A percentile compares a stretch with the other conserved stretches of the same genome.
Evolutionary conservation across 2,113 vertebrate genomes (phyloP).

Genomic region (Prolemur simus): DNA sequence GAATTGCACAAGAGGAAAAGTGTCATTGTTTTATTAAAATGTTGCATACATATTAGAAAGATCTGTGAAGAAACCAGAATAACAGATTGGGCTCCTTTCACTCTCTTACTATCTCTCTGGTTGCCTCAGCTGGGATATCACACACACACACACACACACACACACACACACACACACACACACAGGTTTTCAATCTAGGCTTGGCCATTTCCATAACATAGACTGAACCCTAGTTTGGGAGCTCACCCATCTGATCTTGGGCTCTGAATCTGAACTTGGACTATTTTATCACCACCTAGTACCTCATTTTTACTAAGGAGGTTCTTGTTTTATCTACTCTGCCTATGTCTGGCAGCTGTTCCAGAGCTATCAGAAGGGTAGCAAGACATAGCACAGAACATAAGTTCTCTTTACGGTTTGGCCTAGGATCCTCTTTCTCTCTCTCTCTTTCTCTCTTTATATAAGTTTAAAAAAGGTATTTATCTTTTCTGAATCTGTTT

Average conservation of each 20-base stretch:
- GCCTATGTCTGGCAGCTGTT: background rate
- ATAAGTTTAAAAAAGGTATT: background rate
- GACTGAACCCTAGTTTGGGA: background rate
- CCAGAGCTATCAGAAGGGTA: background rate
- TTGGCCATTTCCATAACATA: background rate
- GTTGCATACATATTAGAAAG: background rate
- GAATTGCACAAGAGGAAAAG: background rate
- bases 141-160: too few species aligned
- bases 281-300: background rate
- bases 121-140: background rate
- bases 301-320: background rate
- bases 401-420: background rate
- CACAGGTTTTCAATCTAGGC: background rate
- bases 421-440: background rate
- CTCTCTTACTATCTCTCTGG: too few species aligned
- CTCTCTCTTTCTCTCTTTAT: background rate
- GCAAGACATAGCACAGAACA: background rate
- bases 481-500: constrained; percentile 16
- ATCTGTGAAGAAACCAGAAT: background rate
- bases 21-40: background rate
- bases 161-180: too few species aligned
- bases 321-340: background rate
- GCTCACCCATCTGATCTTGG: background rate
- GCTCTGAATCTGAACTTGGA: background rate
- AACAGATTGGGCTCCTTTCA: background rate